Evolutionary conservation across 2,888 invertebrate genomes (phyloP).

Genomic region (Labia minor): DNA sequence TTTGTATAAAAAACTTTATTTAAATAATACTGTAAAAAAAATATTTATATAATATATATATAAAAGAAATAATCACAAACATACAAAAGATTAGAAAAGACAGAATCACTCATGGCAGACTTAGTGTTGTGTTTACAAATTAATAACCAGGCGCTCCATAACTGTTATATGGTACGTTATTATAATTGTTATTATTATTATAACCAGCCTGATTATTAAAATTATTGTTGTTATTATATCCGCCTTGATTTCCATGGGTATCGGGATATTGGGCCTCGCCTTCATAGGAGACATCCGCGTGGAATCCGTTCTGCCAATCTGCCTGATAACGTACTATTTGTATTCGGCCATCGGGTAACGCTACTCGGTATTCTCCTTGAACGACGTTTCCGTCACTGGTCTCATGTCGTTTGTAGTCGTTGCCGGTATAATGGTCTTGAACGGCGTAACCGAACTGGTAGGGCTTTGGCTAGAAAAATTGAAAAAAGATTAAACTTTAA

Average conservation of each 20-base stretch:
- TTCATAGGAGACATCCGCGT: constrained; percentile 74
- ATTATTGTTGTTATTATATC: constrained; percentile 14
- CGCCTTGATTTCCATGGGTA: not conserved
- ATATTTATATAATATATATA: too few species aligned
- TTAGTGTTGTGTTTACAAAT: not conserved
- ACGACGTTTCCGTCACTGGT: constrained; percentile 71
- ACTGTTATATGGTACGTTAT: constrained; percentile 1
- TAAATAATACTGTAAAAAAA: constrained; percentile 13
- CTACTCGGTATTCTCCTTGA: constrained; percentile 71
- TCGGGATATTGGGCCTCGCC: constrained; percentile 51
- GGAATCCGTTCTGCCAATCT: constrained; percentile 82
- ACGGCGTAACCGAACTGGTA: constrained; percentile 27
- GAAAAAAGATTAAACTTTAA: not conserved
- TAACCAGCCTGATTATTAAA: not conserved
- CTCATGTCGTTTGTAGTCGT: constrained; percentile 25
- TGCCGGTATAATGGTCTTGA: constrained; percentile 23
- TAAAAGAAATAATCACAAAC: too few species aligned
- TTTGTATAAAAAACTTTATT: not conserved
- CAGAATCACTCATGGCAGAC: constrained; percentile 1
- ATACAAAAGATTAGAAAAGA: not conserved
- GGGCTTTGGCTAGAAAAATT: constrained; percentile 24
- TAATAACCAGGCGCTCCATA: constrained; percentile 16
- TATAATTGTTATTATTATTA: not conserved
- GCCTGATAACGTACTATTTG: constrained; percentile 69
- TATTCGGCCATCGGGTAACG: constrained; percentile 74